Percentiles rank a stretch among this genome's conserved stretches.
phyloP scores from a whole-genome alignment of 2,113 vertebrate species.

The Ciconia boyciana region DNA sequence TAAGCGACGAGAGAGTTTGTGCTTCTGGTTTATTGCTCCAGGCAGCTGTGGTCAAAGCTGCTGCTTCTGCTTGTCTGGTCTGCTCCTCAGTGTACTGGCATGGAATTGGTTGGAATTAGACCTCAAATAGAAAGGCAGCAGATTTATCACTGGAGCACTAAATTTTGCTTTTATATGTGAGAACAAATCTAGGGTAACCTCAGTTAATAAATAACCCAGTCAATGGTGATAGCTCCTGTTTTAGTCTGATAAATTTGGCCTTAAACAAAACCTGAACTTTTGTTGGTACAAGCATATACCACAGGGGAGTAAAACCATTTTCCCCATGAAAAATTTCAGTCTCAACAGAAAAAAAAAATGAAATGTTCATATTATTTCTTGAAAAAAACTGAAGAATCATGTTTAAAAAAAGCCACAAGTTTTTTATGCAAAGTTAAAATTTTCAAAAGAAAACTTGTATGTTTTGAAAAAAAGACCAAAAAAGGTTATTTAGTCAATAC shows the following conservation, averaged over 20 bases:
- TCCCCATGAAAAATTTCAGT: background rate
- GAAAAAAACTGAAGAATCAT: background rate
- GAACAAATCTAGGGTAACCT: background rate
- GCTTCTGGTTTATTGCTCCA: background rate
- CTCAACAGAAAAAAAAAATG: background rate
- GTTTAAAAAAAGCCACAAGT: rapidly evolving
- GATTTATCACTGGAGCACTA: background rate
- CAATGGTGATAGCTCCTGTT: background rate
- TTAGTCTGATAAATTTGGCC: background rate
- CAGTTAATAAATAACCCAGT: slow-evolving; percentile 10
- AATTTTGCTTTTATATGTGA: background rate
- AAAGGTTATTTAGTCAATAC: background rate
- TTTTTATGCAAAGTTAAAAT: background rate
- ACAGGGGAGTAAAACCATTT: background rate
- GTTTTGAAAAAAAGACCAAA: background rate
- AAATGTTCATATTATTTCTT: background rate
- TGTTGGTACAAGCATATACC: background rate
- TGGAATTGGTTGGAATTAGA: background rate
- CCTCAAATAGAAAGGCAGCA: background rate
- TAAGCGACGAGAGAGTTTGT: background rate
- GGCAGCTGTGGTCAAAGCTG: background rate
- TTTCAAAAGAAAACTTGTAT: background rate
- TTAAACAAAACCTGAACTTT: background rate
- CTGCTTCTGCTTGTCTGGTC: background rate
- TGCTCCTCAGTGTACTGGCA: background rate